phyloP scores from a whole-genome alignment of 2,113 vertebrate species.

The Myanophis thanlyinensis region DNA sequence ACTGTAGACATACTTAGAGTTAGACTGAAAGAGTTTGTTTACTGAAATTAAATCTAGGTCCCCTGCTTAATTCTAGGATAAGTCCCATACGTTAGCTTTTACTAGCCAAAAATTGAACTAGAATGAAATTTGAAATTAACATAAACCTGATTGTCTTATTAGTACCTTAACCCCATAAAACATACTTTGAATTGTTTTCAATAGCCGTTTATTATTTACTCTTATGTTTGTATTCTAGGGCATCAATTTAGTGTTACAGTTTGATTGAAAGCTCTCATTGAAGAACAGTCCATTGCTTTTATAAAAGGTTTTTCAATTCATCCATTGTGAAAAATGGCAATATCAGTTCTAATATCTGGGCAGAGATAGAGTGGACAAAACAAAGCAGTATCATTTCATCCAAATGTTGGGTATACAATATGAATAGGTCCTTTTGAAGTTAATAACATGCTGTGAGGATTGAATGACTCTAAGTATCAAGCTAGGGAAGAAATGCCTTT shows the following conservation, averaged over 20 bases:
- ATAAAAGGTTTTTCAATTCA: background rate
- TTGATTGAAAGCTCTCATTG: background rate
- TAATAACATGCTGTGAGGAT: background rate
- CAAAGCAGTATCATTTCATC: background rate
- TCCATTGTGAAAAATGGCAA: background rate
- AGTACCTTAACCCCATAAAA: background rate
- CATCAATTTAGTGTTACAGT: background rate
- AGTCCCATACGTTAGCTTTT: background rate
- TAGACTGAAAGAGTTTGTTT: background rate
- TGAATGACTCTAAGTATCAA: conserved; percentile 22
- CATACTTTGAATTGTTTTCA: background rate
- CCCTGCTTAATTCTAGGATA: background rate
- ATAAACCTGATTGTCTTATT: background rate
- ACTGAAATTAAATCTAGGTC: background rate
- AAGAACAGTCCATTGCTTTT: background rate
- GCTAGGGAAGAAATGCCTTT: background rate
- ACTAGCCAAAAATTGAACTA: background rate
- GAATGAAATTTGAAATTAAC: background rate
- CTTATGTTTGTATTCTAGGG: background rate
- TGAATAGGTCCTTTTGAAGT: background rate
- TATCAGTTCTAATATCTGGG: background rate
- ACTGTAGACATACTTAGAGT: background rate
- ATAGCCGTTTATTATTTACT: background rate
- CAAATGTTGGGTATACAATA: background rate
- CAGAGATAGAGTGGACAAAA: background rate